Percentiles rank a stretch among this genome's conserved stretches.
Evolutionary conservation across 2,888 invertebrate genomes (phyloP).

Genomic region (Heterodera filipjevi): DNA sequence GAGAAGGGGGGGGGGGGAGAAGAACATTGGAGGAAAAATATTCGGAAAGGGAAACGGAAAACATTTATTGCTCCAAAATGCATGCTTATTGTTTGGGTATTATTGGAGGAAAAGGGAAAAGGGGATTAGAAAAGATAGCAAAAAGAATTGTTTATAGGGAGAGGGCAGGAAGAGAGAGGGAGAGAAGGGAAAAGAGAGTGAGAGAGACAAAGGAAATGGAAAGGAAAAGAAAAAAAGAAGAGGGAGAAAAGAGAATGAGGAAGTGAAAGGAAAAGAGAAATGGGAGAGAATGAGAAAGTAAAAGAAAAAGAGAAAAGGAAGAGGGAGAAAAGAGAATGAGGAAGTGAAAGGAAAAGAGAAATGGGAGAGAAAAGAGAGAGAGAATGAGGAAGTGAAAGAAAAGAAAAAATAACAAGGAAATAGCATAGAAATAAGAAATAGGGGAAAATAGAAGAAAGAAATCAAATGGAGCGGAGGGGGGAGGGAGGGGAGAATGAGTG

Average conservation of each 20-base stretch:
- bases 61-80: conserved; percentile 2
- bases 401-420: neutral
- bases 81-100: neutral
- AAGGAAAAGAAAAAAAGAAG: neutral
- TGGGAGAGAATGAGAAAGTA: neutral
- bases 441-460: neutral
- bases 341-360: neutral
- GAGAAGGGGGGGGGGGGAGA: neutral
- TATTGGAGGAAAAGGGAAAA: neutral
- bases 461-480: neutral
- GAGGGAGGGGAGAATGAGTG: too few species aligned
- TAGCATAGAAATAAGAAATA: neutral
- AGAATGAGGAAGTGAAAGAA: neutral
- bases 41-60: neutral
- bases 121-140: neutral
- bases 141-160: neutral
- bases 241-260: neutral
- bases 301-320: neutral
- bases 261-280: neutral
- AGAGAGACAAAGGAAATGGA: neutral
- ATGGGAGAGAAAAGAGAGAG: neutral
- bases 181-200: neutral
- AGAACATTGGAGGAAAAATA: neutral
- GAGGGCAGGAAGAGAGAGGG: neutral
- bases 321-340: neutral